Conservation (phyloP, 2,113 vertebrate genomes). For the Amia ocellicauda region DNA sequence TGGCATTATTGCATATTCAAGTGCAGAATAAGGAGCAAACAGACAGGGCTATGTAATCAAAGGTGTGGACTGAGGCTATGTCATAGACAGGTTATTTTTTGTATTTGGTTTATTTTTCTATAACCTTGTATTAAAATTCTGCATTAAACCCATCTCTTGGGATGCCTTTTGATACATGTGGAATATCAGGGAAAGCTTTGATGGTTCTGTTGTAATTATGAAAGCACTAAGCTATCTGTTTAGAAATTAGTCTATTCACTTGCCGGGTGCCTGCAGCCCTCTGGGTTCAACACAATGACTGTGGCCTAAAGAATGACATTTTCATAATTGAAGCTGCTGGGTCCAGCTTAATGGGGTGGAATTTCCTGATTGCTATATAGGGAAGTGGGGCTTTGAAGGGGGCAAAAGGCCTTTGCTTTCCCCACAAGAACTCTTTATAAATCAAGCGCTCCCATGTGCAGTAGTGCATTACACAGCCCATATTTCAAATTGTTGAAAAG, state of each 20-base stretch:
- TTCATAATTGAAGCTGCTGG: constrained; percentile 58
- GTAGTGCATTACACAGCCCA: constrained; percentile 9
- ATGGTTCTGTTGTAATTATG: too few species aligned
- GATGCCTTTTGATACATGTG: too few species aligned
- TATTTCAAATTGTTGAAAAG: background rate
- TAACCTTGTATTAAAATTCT: too few species aligned
- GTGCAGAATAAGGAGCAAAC: too few species aligned
- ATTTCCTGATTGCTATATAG: constrained; percentile 57
- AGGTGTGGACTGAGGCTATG: too few species aligned
- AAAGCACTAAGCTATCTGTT: too few species aligned
- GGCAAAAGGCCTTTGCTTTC: constrained; percentile 12
- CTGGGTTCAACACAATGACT: constrained; percentile 38
- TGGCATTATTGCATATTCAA: too few species aligned
- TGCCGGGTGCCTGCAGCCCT: background rate
- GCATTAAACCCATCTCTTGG: too few species aligned
- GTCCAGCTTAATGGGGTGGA: constrained; percentile 57
- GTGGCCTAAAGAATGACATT: constrained; percentile 30
- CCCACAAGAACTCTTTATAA: constrained; percentile 28
- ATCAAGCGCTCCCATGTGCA: constrained; percentile 6
- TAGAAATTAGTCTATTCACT: background rate
- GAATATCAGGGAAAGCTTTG: too few species aligned
- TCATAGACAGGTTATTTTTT: too few species aligned
- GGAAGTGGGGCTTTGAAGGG: constrained; percentile 18
- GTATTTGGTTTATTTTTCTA: too few species aligned
- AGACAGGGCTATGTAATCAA: too few species aligned